Percentiles rank a stretch among this genome's conserved stretches.
Evolutionary conservation across 2,888 invertebrate genomes (phyloP).

Genomic region (Callimorpha dominula): DNA sequence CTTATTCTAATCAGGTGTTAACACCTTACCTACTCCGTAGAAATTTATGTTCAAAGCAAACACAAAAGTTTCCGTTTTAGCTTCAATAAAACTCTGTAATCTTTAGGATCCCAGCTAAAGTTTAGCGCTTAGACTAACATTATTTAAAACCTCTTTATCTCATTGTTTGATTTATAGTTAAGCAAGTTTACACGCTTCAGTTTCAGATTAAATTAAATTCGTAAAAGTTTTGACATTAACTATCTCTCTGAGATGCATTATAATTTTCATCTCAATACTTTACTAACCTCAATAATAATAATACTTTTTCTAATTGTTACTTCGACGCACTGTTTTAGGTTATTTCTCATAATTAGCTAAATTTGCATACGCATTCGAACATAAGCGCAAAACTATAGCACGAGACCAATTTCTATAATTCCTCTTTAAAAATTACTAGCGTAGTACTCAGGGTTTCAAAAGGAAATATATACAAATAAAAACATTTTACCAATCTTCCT

Average conservation of each 20-base stretch:
- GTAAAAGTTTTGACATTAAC: constrained; percentile 22
- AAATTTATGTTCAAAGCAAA: constrained; percentile 2
- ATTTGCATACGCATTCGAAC: background rate
- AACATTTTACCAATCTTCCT: too few species aligned
- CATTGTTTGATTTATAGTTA: constrained; percentile 52
- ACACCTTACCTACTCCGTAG: background rate
- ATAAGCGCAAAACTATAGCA: too few species aligned
- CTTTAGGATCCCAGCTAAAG: constrained; percentile 21
- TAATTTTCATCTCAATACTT: background rate
- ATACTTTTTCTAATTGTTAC: background rate
- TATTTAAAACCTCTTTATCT: constrained; percentile 47
- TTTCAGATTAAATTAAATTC: constrained; percentile 39
- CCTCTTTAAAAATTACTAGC: too few species aligned
- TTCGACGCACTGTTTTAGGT: background rate
- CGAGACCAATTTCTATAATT: too few species aligned
- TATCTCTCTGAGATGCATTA: background rate
- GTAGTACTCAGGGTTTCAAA: too few species aligned
- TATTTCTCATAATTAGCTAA: background rate
- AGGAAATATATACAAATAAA: too few species aligned
- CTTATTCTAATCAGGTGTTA: constrained; percentile 3
- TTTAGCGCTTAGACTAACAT: constrained; percentile 44
- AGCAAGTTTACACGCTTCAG: constrained; percentile 39
- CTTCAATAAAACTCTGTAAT: background rate
- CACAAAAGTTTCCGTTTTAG: background rate
- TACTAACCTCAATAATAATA: background rate